These are phyloP conservation scores for Nanger granti DNA, from an alignment of 2,113 vertebrate genomes.

Conservation along the genomic window DNA sequence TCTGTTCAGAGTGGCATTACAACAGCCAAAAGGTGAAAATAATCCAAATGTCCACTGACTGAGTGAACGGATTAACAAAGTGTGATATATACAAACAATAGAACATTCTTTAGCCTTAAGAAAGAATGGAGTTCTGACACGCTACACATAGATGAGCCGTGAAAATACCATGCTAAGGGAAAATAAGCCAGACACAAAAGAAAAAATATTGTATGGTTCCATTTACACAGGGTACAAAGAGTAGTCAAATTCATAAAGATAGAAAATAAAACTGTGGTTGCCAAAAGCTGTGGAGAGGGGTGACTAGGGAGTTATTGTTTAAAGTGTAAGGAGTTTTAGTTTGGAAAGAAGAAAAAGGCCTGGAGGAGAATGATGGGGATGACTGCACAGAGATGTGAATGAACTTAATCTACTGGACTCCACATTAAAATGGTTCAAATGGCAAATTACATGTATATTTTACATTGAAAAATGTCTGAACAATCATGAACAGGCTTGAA, in stretches of 20 bases:
- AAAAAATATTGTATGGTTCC: neutral
- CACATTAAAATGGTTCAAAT: neutral
- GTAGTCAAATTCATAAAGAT: neutral
- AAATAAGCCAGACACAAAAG: neutral
- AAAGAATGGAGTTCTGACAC: neutral
- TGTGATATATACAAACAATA: neutral
- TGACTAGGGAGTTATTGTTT: neutral
- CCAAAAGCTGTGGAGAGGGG: neutral
- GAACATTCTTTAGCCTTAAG: neutral
- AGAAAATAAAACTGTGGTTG: neutral
- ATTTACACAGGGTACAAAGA: neutral
- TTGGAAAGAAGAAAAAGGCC: neutral
- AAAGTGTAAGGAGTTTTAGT: neutral
- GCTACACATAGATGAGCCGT: neutral
- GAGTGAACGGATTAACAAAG: neutral
- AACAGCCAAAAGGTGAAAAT: neutral
- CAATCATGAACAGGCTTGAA: neutral
- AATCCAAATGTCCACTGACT: neutral
- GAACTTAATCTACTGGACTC: neutral
- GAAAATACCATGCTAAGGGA: neutral
- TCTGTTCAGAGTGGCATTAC: neutral
- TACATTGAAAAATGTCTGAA: neutral
- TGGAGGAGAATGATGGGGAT: neutral
- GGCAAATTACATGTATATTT: neutral
- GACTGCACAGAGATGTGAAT: neutral